Evolutionary conservation across 1,140 invertebrate genomes (phyloP).

Genomic region (Gonioctena quinquepunctata): DNA sequence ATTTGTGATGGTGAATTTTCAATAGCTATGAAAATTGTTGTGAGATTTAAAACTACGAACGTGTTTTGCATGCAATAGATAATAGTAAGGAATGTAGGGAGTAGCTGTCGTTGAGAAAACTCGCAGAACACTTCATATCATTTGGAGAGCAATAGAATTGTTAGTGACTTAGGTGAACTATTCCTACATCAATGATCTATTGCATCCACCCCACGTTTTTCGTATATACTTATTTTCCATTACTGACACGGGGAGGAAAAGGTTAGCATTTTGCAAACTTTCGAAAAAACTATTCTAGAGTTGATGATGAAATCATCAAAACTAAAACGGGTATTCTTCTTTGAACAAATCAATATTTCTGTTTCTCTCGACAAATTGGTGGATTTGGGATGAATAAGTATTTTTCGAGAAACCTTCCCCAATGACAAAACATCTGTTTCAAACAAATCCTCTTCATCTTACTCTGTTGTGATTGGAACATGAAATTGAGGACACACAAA

Average conservation of each 20-base stretch:
- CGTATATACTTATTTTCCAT: neutral
- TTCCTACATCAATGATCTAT: too few relatives aligned
- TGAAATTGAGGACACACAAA: neutral
- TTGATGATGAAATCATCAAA: neutral
- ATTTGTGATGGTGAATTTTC: too few relatives aligned
- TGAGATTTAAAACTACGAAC: too few relatives aligned
- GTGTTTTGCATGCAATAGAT: too few relatives aligned
- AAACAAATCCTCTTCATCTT: neutral
- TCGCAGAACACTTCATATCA: too few relatives aligned
- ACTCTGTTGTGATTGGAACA: neutral
- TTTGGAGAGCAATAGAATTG: too few relatives aligned
- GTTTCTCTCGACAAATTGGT: neutral
- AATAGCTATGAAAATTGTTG: too few relatives aligned
- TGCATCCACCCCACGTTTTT: too few relatives aligned
- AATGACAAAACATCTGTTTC: neutral
- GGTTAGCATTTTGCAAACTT: neutral
- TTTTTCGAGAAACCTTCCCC: neutral
- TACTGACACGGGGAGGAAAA: neutral
- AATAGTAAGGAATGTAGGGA: too few relatives aligned
- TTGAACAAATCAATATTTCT: neutral
- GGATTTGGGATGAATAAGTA: neutral
- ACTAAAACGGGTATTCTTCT: neutral
- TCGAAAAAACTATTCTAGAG: neutral
- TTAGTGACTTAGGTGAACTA: too few relatives aligned
- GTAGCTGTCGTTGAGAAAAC: too few relatives aligned